phyloP scores from a whole-genome alignment of 2,888 invertebrate species.

The Brachyptera risi region DNA sequence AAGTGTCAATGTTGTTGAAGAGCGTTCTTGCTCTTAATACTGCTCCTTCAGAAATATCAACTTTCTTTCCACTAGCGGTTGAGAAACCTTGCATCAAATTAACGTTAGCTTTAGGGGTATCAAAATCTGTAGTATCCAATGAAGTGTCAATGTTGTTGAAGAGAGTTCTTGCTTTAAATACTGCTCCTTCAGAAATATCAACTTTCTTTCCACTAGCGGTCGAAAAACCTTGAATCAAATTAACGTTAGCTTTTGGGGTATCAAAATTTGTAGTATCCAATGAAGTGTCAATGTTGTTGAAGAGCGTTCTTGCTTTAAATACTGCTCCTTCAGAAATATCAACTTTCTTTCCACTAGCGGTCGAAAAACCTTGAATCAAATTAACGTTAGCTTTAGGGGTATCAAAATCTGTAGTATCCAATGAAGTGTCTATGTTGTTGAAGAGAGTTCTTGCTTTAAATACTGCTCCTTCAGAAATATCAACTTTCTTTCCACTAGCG shows the following conservation, averaged over 20 bases:
- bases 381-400: not conserved
- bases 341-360: conserved; percentile 40
- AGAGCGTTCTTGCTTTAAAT: conserved; percentile 24
- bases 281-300: conserved; percentile 39
- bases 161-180: conserved; percentile 39
- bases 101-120: conserved; percentile 4
- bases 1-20: conserved; percentile 39
- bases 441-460: conserved; percentile 25
- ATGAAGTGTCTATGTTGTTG: conserved; percentile 40
- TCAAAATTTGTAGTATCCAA: not conserved
- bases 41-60: conserved; percentile 38
- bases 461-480: conserved; percentile 36
- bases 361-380: conserved; percentile 39
- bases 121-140: conserved; percentile 28
- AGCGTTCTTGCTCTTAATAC: conserved; percentile 39
- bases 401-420: not conserved
- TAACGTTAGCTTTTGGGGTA: no score
- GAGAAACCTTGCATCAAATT: conserved; percentile 36
- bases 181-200: conserved; percentile 37
- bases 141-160: conserved; percentile 40
- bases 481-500: conserved; percentile 39
- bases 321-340: conserved; percentile 37
- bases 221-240: conserved; percentile 36
- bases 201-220: conserved; percentile 41
- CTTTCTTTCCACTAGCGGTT: conserved; percentile 40